These are phyloP conservation scores for Molossus alvarezi DNA, from an alignment of 2,797 vertebrate genomes.

Conservation along the genomic window DNA sequence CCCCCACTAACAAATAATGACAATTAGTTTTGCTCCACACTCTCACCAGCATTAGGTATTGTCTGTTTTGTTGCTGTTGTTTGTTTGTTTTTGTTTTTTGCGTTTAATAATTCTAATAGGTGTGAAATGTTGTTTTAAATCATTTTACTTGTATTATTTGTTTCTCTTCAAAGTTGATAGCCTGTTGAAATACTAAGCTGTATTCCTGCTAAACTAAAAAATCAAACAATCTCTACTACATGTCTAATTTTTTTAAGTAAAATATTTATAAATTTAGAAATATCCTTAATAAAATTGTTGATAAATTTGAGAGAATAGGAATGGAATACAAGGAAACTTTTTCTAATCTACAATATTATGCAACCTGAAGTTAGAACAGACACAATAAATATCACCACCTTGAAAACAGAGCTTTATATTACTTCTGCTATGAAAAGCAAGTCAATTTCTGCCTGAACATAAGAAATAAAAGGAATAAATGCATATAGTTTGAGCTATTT, in stretches of 20 bases:
- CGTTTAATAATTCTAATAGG: not conserved
- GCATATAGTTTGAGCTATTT: slow-evolving; percentile 22
- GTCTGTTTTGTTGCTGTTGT: not conserved
- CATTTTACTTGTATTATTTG: slow-evolving; percentile 46
- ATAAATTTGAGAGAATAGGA: slow-evolving; percentile 21
- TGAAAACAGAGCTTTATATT: slow-evolving; percentile 54
- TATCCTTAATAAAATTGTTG: not conserved
- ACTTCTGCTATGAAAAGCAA: not conserved
- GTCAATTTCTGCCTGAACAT: not conserved
- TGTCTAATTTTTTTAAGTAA: not conserved
- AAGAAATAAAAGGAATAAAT: slow-evolving; percentile 34
- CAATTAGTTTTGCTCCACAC: not conserved
- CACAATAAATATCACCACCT: not conserved
- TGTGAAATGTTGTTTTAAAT: not conserved
- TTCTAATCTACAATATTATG: not conserved
- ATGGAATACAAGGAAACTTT: not conserved
- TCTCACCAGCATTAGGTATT: not conserved
- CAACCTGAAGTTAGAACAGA: slow-evolving; percentile 1
- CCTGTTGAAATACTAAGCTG: not conserved
- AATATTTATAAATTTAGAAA: slow-evolving; percentile 51
- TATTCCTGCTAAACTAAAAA: slow-evolving; percentile 65
- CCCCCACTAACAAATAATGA: not conserved
- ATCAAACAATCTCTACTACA: not conserved
- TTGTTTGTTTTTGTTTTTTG: not conserved
- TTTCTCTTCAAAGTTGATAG: not conserved